phyloP scores from a whole-genome alignment of 2,888 invertebrate genomes.

The Deilephila elpenor region DNA sequence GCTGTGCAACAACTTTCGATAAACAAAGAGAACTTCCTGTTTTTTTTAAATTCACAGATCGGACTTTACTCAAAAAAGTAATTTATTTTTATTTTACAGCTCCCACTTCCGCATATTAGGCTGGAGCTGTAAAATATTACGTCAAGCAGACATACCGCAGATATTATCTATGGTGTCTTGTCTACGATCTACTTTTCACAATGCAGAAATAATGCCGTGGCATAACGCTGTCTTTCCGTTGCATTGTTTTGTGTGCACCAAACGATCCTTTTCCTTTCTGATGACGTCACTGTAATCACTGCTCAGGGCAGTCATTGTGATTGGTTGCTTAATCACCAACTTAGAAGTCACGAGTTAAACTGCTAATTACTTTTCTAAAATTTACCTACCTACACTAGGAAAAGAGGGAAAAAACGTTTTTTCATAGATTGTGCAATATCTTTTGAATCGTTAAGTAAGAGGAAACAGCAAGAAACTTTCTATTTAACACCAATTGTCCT shows the following conservation, averaged over 20 bases:
- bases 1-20: too few species aligned
- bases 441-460: too few species aligned
- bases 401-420: too few species aligned
- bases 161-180: conserved; percentile 13
- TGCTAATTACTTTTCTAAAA: not conserved
- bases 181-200: conserved; percentile 7
- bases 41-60: too few species aligned
- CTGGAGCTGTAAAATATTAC: conserved; percentile 9
- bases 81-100: not conserved
- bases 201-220: conserved; percentile 1
- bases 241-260: conserved; percentile 10
- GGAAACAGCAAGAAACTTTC: too few species aligned
- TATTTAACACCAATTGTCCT: too few species aligned
- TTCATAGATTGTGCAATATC: too few species aligned
- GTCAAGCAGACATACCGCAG: conserved; percentile 8
- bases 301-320: not conserved
- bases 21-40: too few species aligned
- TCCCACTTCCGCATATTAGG: not conserved
- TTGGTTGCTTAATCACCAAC: not conserved
- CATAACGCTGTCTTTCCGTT: not conserved
- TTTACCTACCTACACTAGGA: too few species aligned
- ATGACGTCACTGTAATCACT: not conserved
- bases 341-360: not conserved
- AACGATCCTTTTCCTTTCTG: not conserved
- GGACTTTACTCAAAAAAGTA: too few species aligned